These are phyloP conservation scores for Sesamia inferens DNA, from an alignment of 2,888 invertebrate genomes.

Conservation along the genomic window DNA sequence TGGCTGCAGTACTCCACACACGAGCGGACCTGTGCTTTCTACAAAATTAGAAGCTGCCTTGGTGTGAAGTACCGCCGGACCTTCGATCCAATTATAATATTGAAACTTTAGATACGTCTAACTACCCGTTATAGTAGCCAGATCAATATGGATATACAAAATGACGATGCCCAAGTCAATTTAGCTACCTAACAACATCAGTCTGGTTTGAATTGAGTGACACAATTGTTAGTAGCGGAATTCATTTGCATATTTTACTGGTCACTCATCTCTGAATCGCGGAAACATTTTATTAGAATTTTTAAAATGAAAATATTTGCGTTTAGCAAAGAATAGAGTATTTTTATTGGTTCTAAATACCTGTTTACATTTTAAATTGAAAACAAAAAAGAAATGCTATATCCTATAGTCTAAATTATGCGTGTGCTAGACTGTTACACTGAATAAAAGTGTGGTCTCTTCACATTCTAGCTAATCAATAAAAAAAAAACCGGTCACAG, in stretches of 20 bases:
- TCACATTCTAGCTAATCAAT: slow-evolving; percentile 6
- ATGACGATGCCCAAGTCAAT: slow-evolving; percentile 31
- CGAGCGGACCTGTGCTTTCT: too few relatives aligned
- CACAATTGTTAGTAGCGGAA: slow-evolving; percentile 58
- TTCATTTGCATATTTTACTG: slow-evolving; percentile 58
- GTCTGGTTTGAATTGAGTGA: slow-evolving; percentile 49
- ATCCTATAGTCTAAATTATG: slow-evolving; percentile 17
- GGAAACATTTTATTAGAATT: slow-evolving; percentile 29
- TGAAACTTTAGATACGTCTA: not conserved
- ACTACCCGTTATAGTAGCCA: slow-evolving; percentile 10
- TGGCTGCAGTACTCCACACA: too few relatives aligned
- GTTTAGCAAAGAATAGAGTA: slow-evolving; percentile 14
- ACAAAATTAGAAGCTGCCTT: too few relatives aligned
- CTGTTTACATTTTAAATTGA: slow-evolving; percentile 6
- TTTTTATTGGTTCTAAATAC: slow-evolving; percentile 10
- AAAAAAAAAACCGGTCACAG: not conserved
- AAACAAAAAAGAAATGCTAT: not conserved
- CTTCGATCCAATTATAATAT: slow-evolving; percentile 11
- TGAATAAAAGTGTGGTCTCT: slow-evolving; percentile 1
- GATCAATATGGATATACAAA: slow-evolving; percentile 47
- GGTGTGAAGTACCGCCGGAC: too few relatives aligned
- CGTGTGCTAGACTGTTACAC: slow-evolving; percentile 2
- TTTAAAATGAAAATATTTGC: slow-evolving; percentile 27
- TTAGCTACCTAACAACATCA: slow-evolving; percentile 38
- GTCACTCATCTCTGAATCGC: slow-evolving; percentile 44